Evolutionary conservation across 2,113 vertebrate genomes (phyloP), one percentile per base, ranked within the genome.

Genomic region (Dromaius novaehollandiae): DNA sequence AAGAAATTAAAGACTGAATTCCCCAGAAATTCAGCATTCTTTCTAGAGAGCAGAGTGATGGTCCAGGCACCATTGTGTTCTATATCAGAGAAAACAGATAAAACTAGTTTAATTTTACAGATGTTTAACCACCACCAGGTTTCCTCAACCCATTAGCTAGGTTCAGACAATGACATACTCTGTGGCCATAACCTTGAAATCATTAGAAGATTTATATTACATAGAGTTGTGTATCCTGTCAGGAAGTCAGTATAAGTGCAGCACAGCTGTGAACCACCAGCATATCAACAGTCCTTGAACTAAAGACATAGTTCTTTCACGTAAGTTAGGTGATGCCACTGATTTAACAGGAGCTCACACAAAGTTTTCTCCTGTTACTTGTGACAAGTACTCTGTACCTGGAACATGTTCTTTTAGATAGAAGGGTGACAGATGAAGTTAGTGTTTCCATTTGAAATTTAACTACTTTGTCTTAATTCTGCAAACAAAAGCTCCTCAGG

Each of bases 371-470:
- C n/a, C 21, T 65, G 5, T 38, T 51, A 19, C 56, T 60, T 76
- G 28, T 14, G 40, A 68, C 10, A 50, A 74, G n/a, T 13, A 16
- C 17, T 63, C 40, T 34, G 34, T 53, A 32, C 12, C 34, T 81
- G 7, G 11, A n/a, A 46, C 7, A 30, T 0, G 0, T 2, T 36
- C 30, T 28, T 44, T 32, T 56, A 10, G 58, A 50, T 3, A 20
- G 40, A 44, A 28, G 2, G 15, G 40, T 9, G 26, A 66, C 8
- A 24, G 11, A 11, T 34, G 30, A 82, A 90, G 20, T 16, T 7
- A 25, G 21, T 2, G 3, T 21, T 74, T 69, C 46, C 38, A 46
- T 18, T 91, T 85, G 24, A 53, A 74, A 44, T 17, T 53, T 16
- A 48, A 25, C 3, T 36, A 14, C 17, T 66, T 66, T 46, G 14